Percentiles rank a stretch among this genome's conserved stretches.
Evolutionary conservation across 2,888 invertebrate species (phyloP).

Genomic region (Chrysotoxum bicinctum): DNA sequence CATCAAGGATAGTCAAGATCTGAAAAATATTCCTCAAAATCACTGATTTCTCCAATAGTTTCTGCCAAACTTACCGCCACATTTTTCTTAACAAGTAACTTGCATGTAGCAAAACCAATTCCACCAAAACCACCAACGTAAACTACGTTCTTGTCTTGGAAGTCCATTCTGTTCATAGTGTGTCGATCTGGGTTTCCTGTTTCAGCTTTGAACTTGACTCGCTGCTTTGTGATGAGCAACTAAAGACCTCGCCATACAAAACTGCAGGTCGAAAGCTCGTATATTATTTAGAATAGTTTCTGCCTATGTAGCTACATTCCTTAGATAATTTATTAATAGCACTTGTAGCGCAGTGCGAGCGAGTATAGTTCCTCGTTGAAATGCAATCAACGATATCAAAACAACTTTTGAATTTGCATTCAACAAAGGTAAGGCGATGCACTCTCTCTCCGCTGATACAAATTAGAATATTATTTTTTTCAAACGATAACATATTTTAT

Average conservation of each 20-base stretch:
- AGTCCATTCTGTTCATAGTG: slow-evolving; percentile 49
- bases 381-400: slow-evolving; percentile 53
- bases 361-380: slow-evolving; percentile 16
- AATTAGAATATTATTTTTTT: background rate
- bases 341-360: background rate
- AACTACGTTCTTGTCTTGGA: slow-evolving; percentile 69
- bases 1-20: slow-evolving; percentile 70
- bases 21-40: background rate
- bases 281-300: background rate
- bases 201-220: slow-evolving; percentile 59
- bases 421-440: slow-evolving; percentile 29
- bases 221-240: slow-evolving; percentile 47
- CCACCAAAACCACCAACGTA: slow-evolving; percentile 73
- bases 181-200: background rate
- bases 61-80: slow-evolving; percentile 50
- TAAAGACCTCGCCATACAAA: slow-evolving; percentile 28
- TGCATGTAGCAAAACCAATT: slow-evolving; percentile 71
- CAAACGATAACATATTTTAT: background rate
- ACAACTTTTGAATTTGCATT: slow-evolving; percentile 18
- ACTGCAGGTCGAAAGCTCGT: slow-evolving; percentile 38
- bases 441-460: background rate
- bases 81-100: slow-evolving; percentile 60
- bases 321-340: slow-evolving; percentile 37
- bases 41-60: background rate
- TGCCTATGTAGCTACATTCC: background rate